Evolutionary conservation across 2,888 invertebrate genomes (phyloP), one percentile per base, ranked within the genome.

Genomic region (Myopa testacea): DNA sequence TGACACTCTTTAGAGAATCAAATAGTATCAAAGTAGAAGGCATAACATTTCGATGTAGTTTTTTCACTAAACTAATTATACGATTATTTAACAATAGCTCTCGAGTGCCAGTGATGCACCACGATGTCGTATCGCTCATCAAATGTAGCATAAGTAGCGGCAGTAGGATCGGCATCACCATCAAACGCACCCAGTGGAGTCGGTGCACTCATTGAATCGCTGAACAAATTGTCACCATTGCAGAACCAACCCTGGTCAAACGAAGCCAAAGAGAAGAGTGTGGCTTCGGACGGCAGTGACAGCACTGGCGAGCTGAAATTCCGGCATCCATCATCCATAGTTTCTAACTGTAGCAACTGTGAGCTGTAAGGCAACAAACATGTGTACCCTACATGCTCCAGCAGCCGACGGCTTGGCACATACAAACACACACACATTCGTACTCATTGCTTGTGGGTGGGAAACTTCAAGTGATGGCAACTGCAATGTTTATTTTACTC

Each of bases 111-210:
- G 37, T 10, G 10, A 26, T 26, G 45, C 45, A 16, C 26, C 67
- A 67, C 34, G 14, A 40, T 63, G 63, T 50, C 7, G n/a, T 26
- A 63, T 67, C 67, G 38, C 67, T 10, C 67, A 38, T 67, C 38
- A 38, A 16, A 37, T 14, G 52, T 55, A 75, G 76, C 77, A 67
- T 76, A 65, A 69, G 79, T 78, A 63, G 12, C 58, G 38, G 78
- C 79, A 70, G 69, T 34, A 38, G 68, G 37, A 52, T 34, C 40
- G 16, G 65, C 76, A 45, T 19, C 78, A 79, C 82, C 81, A 83
- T 83, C 85, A 26, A 26, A 26, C 26, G 26, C 26, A 85, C 45
- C 55, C 52, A 34, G 50, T 50, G 50, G 14, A 65, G 34, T 34
- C 26, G 72, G 38, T 68, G 68, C 75, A 76, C 69, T 26, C 60